Evolutionary conservation across 2,113 vertebrate species (phyloP).

Genomic region (Felis catus): F.catus_Fca126_mat1.0 CM031414.1:78810501-78811000

Average conservation of each 20-base stretch:
- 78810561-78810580: background rate
- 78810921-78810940: background rate
- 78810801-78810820: constrained; percentile 1
- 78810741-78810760: constrained; percentile 18
- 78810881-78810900: background rate
- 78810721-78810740: constrained; percentile 20
- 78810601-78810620: background rate
- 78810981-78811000: background rate
- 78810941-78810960: background rate
- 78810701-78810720: background rate
- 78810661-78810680: constrained; percentile 18
- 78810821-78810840: background rate
- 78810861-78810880: background rate
- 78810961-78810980: background rate
- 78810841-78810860: constrained; percentile 34
- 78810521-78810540: background rate
- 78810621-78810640: background rate
- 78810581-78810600: background rate
- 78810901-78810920: background rate
- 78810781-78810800: background rate
- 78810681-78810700: background rate
- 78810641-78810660: background rate
- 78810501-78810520: too few species aligned
- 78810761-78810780: background rate
- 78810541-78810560: constrained; percentile 28